Conservation (phyloP, 2,888 invertebrate species). For the Microchrysa polita region DNA sequence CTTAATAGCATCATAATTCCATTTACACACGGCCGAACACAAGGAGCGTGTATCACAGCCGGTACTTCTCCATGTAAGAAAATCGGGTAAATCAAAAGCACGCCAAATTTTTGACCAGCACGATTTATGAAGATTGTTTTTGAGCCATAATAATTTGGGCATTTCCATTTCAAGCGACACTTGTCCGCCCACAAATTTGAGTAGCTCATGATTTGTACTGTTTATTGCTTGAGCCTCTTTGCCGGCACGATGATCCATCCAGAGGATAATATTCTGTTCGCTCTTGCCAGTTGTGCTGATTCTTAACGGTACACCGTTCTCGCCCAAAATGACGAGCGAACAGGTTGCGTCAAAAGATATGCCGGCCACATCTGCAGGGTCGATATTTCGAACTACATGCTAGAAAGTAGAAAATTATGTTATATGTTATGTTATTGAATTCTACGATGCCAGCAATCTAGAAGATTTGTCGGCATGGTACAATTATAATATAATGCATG, state of each 20-base stretch:
- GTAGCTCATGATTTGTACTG: slow-evolving; percentile 74
- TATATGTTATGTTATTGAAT: too few relatives aligned
- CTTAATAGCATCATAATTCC: slow-evolving; percentile 82
- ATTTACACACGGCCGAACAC: slow-evolving; percentile 94
- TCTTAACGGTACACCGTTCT: slow-evolving; percentile 74
- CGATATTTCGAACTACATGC: slow-evolving; percentile 69
- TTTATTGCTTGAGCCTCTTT: slow-evolving; percentile 85
- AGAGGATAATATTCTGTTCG: slow-evolving; percentile 85
- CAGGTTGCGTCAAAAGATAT: slow-evolving; percentile 97
- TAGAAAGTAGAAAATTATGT: slow-evolving; percentile 59
- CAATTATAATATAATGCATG: too few relatives aligned
- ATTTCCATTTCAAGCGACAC: slow-evolving; percentile 97
- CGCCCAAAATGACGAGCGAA: slow-evolving; percentile 84
- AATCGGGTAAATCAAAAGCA: slow-evolving; percentile 94
- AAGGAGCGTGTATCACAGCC: slow-evolving; percentile 80
- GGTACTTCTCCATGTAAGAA: slow-evolving; percentile 91
- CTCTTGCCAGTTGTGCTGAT: slow-evolving; percentile 74
- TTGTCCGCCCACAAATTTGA: slow-evolving; percentile 89
- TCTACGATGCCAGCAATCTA: too few relatives aligned
- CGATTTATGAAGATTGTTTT: slow-evolving; percentile 73
- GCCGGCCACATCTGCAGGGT: slow-evolving; percentile 74
- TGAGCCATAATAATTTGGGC: slow-evolving; percentile 94
- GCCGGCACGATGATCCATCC: slow-evolving; percentile 92
- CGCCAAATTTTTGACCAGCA: slow-evolving; percentile 76
- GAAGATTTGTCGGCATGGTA: too few relatives aligned